phyloP scores from a whole-genome alignment of 2,113 vertebrate genomes.

The Formicarius rufipectus region DNA sequence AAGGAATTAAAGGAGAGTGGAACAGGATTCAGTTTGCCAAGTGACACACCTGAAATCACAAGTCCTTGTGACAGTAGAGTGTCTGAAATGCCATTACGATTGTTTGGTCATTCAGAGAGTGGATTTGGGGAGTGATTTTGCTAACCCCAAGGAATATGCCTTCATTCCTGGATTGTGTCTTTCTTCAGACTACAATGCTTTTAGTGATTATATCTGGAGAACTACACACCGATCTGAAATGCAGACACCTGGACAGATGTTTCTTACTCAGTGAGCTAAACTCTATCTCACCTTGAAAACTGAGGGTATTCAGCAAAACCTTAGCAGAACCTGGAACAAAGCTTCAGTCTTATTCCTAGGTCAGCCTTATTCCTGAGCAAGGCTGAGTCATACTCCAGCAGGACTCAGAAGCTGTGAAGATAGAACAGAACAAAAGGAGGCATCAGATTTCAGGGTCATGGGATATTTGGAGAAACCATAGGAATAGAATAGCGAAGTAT shows the following conservation, averaged over 20 bases:
- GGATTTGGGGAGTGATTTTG: not conserved
- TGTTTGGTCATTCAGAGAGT: not conserved
- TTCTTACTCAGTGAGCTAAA: not conserved
- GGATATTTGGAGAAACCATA: not conserved
- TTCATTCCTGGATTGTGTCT: not conserved
- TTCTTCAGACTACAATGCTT: not conserved
- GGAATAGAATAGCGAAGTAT: not conserved
- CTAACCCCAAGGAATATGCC: not conserved
- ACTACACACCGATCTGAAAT: not conserved
- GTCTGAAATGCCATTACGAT: not conserved
- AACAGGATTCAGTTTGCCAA: not conserved
- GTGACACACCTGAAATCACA: not conserved
- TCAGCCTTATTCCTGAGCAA: not conserved
- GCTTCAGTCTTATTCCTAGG: not conserved
- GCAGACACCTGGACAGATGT: not conserved
- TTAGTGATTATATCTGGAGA: not conserved
- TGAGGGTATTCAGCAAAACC: not conserved
- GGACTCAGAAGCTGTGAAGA: not conserved
- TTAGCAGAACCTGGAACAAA: not conserved
- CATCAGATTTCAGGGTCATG: not conserved
- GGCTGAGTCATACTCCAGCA: not conserved
- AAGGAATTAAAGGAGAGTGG: not conserved
- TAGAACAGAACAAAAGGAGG: not conserved
- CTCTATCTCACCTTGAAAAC: not conserved
- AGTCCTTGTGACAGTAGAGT: rapidly evolving